Base-by-base conservation (phyloP, 2,797 vertebrate genomes). In the Adelosebastes latens region DNA sequence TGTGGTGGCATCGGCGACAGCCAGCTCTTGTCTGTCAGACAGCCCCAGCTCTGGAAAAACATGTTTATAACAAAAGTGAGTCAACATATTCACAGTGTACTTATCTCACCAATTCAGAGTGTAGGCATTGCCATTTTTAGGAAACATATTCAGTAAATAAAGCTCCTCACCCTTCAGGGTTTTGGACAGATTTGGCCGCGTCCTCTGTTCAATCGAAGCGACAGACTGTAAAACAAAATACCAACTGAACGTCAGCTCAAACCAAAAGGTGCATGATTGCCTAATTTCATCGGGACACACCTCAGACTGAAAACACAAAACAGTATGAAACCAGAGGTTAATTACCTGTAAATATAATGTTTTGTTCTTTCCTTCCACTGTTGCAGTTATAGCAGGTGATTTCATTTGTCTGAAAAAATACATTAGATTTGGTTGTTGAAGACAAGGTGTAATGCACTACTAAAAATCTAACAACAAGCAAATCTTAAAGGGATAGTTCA, bases 321-420 rank as follows among this genome's bases (percentile, higher is more conserved):
- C 34, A 16, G 7, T 46, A 8, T 29, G 20, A 82, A 78, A 18
- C 8, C 24, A 62, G 29, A 31, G 4, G 13, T 55, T 46, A 77
- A 78, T 95, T 94, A 98, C 97, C 97, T 98, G 97, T 95, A 98
- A 95, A 94, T 99, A 99, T 84, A 99, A 96, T 24, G 98, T 99
- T 93, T 97, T 98, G 91, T 97, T 98, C 90, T 96, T 97, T 59
- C 98, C 98, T 58, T 97, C 97, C 89, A 98, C 90, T 62, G 97
- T 98, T 77, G 97, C 96, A 79, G 97, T 98, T 90, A 99, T 96
- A 31, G 97, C 97, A 87, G 97, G 98, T 85, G 97, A 97, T 92
- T 98, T 99, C 97, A 99, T 99, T 89, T 99, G 97, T 91, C 98
- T 98, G 87, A 22, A 83, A 77, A 75, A 71, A 29, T 31, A 18